These are phyloP conservation scores for Spea multiplicata DNA, from an alignment of 2,113 vertebrate genomes.

Conservation along the genomic window DNA sequence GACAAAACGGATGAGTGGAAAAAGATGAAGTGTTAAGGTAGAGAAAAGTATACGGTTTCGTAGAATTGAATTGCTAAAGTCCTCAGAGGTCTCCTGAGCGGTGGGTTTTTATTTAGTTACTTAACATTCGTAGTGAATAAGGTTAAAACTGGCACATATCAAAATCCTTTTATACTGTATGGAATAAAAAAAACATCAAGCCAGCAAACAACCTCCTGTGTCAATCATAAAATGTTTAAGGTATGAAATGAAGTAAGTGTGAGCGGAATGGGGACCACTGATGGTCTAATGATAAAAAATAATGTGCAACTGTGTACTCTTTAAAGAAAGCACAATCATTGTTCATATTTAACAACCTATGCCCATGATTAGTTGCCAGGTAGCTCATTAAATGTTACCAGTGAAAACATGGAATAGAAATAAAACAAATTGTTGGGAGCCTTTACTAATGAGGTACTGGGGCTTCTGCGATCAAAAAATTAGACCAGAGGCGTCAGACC, in stretches of 20 bases:
- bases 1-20: neutral
- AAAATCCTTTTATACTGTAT: constrained; percentile 3
- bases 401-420: too few relatives aligned
- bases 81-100: constrained; percentile 9
- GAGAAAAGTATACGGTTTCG: constrained; percentile 29
- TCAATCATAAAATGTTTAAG: neutral
- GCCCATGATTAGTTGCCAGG: too few relatives aligned
- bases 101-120: neutral
- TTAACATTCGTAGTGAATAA: constrained; percentile 2
- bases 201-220: neutral
- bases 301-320: too few relatives aligned
- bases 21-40: constrained; percentile 43
- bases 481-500: too few relatives aligned
- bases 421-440: too few relatives aligned
- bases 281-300: too few relatives aligned
- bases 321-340: too few relatives aligned
- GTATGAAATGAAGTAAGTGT: constrained; percentile 9
- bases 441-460: too few relatives aligned
- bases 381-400: too few relatives aligned
- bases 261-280: neutral
- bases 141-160: neutral
- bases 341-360: too few relatives aligned
- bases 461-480: too few relatives aligned
- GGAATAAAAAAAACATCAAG: constrained; percentile 14
- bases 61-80: neutral